A percentile compares a stretch with the other conserved stretches of the same genome.
Conservation (phyloP, 2,113 vertebrate genomes). For the Malurus melanocephalus region DNA sequence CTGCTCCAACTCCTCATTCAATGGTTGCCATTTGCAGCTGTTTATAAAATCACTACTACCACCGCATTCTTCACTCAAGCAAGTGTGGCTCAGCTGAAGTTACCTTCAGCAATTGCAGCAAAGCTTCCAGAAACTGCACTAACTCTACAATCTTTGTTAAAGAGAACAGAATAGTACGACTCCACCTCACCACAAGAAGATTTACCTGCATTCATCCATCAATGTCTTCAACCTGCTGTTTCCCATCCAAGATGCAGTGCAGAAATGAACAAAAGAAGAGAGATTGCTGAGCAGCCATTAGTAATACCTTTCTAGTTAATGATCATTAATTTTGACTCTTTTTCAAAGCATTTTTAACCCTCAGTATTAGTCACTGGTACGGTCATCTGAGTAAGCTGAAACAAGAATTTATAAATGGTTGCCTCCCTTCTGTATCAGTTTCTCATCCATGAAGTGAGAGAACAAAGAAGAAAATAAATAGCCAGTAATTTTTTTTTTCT, state of each 20-base stretch:
- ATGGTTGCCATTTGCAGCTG: background rate
- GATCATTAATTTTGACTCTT: background rate
- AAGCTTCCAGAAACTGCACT: background rate
- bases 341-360: background rate
- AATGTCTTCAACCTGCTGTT: constrained; percentile 6
- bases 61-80: background rate
- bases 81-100: background rate
- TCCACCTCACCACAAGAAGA: background rate
- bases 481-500: background rate
- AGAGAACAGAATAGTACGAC: background rate
- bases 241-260: constrained; percentile 5
- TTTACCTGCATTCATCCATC: constrained; percentile 53
- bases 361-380: background rate
- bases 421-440: background rate
- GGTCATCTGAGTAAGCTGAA: background rate
- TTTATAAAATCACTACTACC: background rate
- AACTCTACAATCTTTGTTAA: background rate
- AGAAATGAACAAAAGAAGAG: constrained; percentile 12
- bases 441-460: background rate
- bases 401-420: background rate
- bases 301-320: background rate
- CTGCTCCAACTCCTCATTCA: background rate
- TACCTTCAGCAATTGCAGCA: background rate
- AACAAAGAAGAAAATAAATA: background rate
- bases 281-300: background rate